Evolutionary conservation across 2,888 invertebrate species (phyloP), one percentile per base, ranked within the genome.

Genomic region (Sialis lutaria): DNA sequence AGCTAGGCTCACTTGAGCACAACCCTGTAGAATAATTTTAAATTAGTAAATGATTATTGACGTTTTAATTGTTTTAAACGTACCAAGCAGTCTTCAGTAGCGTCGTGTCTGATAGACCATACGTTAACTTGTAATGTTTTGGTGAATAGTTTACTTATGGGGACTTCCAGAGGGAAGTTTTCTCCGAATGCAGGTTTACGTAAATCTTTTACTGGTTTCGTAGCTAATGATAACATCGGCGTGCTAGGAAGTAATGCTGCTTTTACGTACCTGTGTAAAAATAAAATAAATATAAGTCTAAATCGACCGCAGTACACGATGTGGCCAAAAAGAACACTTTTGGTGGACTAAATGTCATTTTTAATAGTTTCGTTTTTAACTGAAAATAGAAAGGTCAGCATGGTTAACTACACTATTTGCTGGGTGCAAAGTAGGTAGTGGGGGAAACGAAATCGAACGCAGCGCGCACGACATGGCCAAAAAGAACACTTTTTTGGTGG

Each of bases 1-100:
- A 42, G 95, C 95, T 58, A 96, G 69, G 63, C 92, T 93, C 51
- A 95, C 89, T 78, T 95, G 93, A 46, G 89, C 85, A 59, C 90
- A 90, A 56, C 95, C 95, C 92, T 93, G 67, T 6, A 61, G 63
- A 53, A 54, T 51, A 56, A 56, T 9, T 35, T 9, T 35, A 9
- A 35, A 35, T 35, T 35, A 22, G 13, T 32, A 34, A 13, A 32
- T 42, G 7, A 44, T 22, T 44, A 9, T 6, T 32, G 42, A 10
- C 39, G 44, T 34, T 33, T 39, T 13, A 33, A 31, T 33, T 45
- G 31, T 35, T 46, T 33, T 34, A 39, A 7, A 37, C 33, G 9
- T 66, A 91, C 92, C 74, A 91, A 74, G 64, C 90, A 91, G 65
- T 89, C 88, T 56, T 84, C 83, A 53, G 74, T 73, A 56, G 70